These are phyloP conservation scores for Smittia aterrima DNA, from an alignment of 2,888 invertebrate genomes.

Conservation along the genomic window DNA sequence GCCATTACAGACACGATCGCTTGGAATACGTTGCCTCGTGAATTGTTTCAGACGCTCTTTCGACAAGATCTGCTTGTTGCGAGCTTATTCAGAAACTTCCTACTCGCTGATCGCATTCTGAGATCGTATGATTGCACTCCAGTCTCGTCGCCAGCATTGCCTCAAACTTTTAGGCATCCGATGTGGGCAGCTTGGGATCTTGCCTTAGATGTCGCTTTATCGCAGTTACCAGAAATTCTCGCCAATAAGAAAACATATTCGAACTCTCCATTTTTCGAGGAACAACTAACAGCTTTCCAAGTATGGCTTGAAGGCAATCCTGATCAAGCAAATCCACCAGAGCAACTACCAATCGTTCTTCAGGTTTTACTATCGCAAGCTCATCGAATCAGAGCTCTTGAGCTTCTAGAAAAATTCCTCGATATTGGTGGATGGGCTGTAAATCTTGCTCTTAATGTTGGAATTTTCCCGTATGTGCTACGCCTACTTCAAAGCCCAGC, in stretches of 20 bases:
- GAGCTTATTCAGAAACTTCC: slow-evolving; percentile 93
- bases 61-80: slow-evolving; percentile 98
- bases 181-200: slow-evolving; percentile 99
- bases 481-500: slow-evolving; percentile 95
- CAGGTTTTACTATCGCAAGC: slow-evolving; percentile 77
- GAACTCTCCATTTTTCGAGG: slow-evolving; percentile 93
- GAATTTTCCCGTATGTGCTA: slow-evolving; percentile 98
- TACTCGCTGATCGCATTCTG: slow-evolving; percentile 94
- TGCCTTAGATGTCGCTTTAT: slow-evolving; percentile 89
- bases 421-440: slow-evolving; percentile 97
- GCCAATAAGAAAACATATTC: slow-evolving; percentile 60
- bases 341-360: slow-evolving; percentile 94
- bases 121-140: slow-evolving; percentile 96
- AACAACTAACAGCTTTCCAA: slow-evolving; percentile 96
- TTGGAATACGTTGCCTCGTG: slow-evolving; percentile 94
- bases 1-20: slow-evolving; percentile 99
- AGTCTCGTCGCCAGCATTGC: slow-evolving; percentile 87
- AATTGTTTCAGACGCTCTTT: slow-evolving; percentile 94
- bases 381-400: slow-evolving; percentile 91
- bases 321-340: slow-evolving; percentile 65
- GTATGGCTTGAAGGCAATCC: slow-evolving; percentile 79
- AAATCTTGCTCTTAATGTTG: slow-evolving; percentile 91
- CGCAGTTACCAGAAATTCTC: slow-evolving; percentile 79
- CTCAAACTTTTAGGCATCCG: slow-evolving; percentile 83
- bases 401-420: slow-evolving; percentile 88